These are phyloP conservation scores for Oncorhynchus masou DNA, from an alignment of 2,113 vertebrate genomes.

Conservation along the genomic window DNA sequence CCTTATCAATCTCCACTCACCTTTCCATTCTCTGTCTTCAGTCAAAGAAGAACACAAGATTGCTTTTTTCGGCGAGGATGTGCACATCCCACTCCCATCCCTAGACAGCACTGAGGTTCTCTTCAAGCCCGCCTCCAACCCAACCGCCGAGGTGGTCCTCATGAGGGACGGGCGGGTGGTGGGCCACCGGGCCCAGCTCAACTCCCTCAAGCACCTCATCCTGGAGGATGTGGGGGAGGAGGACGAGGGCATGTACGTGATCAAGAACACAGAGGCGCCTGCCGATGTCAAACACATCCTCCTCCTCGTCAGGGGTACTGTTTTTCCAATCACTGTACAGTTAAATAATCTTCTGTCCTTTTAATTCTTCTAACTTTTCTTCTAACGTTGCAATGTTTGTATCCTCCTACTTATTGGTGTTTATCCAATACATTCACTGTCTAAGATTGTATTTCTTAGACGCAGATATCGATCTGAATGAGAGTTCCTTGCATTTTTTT, in stretches of 20 bases:
- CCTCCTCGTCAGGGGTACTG: constrained; percentile 64
- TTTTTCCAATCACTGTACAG: not conserved
- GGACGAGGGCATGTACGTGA: constrained; percentile 68
- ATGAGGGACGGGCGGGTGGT: constrained; percentile 43
- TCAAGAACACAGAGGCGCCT: constrained; percentile 40
- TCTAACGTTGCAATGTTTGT: not conserved
- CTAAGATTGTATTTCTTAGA: too few relatives aligned
- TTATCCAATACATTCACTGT: too few relatives aligned
- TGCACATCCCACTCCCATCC: constrained; percentile 58
- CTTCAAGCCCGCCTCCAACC: constrained; percentile 52
- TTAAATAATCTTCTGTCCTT: not conserved
- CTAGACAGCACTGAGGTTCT: constrained; percentile 50
- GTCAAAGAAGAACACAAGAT: constrained; percentile 59
- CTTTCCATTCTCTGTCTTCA: constrained; percentile 12
- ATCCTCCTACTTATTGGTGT: not conserved
- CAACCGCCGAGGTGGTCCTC: constrained; percentile 34
- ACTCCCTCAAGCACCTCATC: constrained; percentile 56
- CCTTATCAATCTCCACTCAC: not conserved
- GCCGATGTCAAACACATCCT: constrained; percentile 36
- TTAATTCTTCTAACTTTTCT: not conserved
- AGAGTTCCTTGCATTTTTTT: too few relatives aligned
- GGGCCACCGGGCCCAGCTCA: constrained; percentile 33
- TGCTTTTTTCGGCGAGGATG: constrained; percentile 71
- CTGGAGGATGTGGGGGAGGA: constrained; percentile 70
- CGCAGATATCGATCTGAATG: too few relatives aligned